A percentile compares a stretch with the other conserved stretches of the same genome.
Evolutionary conservation across 2,888 invertebrate species (phyloP).

Genomic region (Adineta ricciae): DNA sequence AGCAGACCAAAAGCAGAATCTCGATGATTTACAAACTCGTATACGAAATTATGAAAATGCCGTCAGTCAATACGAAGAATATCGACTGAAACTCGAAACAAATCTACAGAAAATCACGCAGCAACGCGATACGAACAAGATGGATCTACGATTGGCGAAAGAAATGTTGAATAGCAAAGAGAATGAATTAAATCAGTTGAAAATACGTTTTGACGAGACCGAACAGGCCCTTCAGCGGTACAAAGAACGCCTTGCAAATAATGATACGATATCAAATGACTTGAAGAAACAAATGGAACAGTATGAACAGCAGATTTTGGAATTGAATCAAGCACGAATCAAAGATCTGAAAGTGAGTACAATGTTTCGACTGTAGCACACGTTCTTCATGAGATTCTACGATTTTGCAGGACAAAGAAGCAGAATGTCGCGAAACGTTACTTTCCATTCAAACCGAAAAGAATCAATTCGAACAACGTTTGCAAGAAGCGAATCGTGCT

Average conservation of each 20-base stretch:
- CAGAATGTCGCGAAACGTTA: neutral
- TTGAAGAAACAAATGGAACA: neutral
- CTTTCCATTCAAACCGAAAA: neutral
- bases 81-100: neutral
- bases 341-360: neutral
- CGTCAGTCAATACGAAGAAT: conserved; percentile 20
- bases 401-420: neutral
- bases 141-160: neutral
- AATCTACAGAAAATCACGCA: conserved; percentile 16
- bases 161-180: neutral
- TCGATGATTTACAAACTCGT: neutral
- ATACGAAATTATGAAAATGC: conserved; percentile 15
- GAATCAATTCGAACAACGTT: neutral
- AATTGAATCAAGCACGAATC: neutral
- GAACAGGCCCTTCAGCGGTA: neutral
- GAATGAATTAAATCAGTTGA: neutral
- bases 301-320: neutral
- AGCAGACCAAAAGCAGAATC: neutral
- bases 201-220: neutral
- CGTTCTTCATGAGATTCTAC: neutral
- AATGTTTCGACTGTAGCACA: neutral
- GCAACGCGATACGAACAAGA: conserved; percentile 18
- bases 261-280: neutral
- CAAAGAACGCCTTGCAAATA: neutral
- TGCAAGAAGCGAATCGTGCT: neutral